Conservation (phyloP, 2,113 vertebrate species). For the Clarias macrocephalus region DNA sequence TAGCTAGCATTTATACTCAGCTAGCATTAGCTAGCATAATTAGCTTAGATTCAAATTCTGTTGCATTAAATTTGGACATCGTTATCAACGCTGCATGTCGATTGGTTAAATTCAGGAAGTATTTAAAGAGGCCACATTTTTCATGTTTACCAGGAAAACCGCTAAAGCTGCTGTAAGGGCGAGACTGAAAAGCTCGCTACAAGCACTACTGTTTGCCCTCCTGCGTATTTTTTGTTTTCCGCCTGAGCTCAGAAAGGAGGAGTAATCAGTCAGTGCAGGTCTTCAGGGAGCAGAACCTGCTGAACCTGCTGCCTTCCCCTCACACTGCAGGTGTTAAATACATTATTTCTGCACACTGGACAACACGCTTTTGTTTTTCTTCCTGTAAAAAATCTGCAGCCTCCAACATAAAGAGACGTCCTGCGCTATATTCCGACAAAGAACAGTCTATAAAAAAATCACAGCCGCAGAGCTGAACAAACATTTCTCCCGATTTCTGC, state of each 20-base stretch:
- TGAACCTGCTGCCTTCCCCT: conserved; percentile 17
- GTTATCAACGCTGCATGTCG: neutral
- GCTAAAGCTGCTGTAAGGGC: neutral
- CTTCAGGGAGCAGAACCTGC: conserved; percentile 11
- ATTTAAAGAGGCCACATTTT: neutral
- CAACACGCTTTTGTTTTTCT: neutral
- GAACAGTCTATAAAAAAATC: neutral
- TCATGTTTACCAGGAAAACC: neutral
- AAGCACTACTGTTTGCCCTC: neutral
- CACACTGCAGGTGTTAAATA: conserved; percentile 32
- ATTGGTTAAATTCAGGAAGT: neutral
- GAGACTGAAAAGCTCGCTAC: neutral
- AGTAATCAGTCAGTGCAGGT: conserved; percentile 22
- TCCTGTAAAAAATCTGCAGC: conserved; percentile 8
- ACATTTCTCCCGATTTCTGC: neutral
- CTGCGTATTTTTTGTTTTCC: neutral
- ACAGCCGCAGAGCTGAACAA: neutral
- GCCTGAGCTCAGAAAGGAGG: conserved; percentile 8
- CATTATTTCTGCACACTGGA: conserved; percentile 34
- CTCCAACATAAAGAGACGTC: neutral
- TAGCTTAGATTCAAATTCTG: neutral
- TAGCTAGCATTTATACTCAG: no score
- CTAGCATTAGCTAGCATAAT: no score
- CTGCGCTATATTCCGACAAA: neutral
- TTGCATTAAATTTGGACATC: neutral